Conservation (phyloP, 2,797 vertebrate genomes). For the Syngnathus rostellatus region DNA sequence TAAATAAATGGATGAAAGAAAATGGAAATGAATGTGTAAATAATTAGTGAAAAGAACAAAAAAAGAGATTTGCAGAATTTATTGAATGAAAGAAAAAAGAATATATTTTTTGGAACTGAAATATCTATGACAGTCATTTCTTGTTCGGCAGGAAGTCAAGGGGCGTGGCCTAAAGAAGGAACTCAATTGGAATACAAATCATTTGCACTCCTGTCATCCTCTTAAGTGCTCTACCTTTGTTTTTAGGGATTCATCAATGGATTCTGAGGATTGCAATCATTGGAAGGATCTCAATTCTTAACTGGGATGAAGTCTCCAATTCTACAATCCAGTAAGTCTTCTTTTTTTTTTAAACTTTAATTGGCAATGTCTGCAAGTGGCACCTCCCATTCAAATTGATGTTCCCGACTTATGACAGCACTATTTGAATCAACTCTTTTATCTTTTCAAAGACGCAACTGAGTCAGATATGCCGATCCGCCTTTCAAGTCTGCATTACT, state of each 20-base stretch:
- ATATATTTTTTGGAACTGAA: not conserved
- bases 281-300: not conserved
- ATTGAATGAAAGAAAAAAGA: not conserved
- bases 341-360: not conserved
- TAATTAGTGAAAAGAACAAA: not conserved
- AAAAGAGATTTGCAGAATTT: not conserved
- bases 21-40: not conserved
- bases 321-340: not conserved
- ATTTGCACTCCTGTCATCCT: not conserved
- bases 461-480: not conserved
- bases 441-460: not conserved
- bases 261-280: too few relatives aligned
- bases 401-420: not conserved
- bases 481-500: not conserved
- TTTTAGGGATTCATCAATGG: not conserved
- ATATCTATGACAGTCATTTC: not conserved
- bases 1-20: not conserved
- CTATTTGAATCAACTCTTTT: not conserved
- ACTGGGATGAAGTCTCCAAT: not conserved
- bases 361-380: not conserved
- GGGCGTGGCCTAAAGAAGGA: not conserved
- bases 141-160: not conserved
- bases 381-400: not conserved
- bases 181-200: not conserved
- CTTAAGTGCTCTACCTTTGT: not conserved